phyloP scores from a whole-genome alignment of 2,888 invertebrate genomes.

The Dicyrtoma fusca region DNA sequence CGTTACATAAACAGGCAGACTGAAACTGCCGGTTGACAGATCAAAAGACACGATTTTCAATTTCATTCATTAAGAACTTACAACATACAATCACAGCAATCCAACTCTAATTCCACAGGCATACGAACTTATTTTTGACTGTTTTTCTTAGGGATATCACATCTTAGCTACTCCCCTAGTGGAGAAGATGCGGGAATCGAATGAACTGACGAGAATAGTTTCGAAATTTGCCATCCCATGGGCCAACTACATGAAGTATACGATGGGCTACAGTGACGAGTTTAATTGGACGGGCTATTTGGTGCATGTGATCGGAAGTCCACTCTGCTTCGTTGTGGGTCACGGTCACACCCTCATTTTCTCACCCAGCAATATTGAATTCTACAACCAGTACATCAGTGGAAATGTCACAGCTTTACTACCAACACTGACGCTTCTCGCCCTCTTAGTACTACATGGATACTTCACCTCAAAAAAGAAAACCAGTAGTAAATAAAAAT shows the following conservation, averaged over 20 bases:
- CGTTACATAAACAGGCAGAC: too few species aligned
- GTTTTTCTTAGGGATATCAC: constrained; percentile 51
- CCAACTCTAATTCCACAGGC: too few species aligned
- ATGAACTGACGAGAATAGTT: constrained; percentile 49
- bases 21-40: too few species aligned
- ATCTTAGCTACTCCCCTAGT: constrained; percentile 56
- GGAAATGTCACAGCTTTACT: constrained; percentile 39
- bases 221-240: constrained; percentile 55
- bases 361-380: neutral
- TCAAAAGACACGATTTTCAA: too few species aligned
- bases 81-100: too few species aligned
- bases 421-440: constrained; percentile 16
- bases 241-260: constrained; percentile 56
- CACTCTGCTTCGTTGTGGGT: constrained; percentile 48
- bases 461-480: constrained; percentile 11
- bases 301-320: constrained; percentile 48
- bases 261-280: constrained; percentile 50
- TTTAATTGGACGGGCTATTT: constrained; percentile 48
- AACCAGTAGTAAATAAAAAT: neutral
- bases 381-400: neutral
- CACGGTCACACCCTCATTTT: constrained; percentile 13
- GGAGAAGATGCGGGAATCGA: constrained; percentile 52
- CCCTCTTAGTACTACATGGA: constrained; percentile 24
- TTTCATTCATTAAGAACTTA: too few species aligned
- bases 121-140: too few species aligned